Percentiles rank a stretch among this genome's conserved stretches.
Evolutionary conservation across 2,113 vertebrate species (phyloP).

Genomic region (Python bivittatus): DNA sequence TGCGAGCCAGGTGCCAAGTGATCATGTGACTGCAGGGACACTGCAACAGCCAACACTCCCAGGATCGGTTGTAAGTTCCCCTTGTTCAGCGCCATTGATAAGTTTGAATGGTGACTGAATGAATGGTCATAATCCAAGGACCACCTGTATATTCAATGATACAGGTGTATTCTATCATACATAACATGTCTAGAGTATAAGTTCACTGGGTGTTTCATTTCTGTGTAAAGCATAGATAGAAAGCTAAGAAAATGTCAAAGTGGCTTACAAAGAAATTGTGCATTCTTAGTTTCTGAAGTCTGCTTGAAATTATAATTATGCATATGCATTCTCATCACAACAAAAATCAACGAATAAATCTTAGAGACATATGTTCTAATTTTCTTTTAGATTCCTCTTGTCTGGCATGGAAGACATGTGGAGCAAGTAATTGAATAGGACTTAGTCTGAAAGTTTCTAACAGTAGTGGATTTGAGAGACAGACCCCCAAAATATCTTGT

Average conservation of each 20-base stretch:
- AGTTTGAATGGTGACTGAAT: no score
- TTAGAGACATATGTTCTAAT: neutral
- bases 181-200: conserved; percentile 6
- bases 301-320: neutral
- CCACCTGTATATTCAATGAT: neutral
- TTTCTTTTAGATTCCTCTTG: neutral
- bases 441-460: neutral
- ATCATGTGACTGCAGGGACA: no score
- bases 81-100: no score
- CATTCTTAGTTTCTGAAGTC: neutral
- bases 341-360: neutral
- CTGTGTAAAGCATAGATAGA: conserved; percentile 21
- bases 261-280: neutral
- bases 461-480: neutral
- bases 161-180: no score
- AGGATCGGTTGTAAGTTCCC: no score
- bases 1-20: no score
- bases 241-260: neutral
- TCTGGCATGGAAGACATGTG: neutral
- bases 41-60: no score
- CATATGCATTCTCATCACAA: neutral
- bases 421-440: neutral
- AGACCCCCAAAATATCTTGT: neutral
- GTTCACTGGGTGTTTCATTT: conserved; percentile 7
- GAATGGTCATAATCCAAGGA: no score